Conservation (phyloP, 2,888 invertebrate species). For the Cryptus viduatorius region DNA sequence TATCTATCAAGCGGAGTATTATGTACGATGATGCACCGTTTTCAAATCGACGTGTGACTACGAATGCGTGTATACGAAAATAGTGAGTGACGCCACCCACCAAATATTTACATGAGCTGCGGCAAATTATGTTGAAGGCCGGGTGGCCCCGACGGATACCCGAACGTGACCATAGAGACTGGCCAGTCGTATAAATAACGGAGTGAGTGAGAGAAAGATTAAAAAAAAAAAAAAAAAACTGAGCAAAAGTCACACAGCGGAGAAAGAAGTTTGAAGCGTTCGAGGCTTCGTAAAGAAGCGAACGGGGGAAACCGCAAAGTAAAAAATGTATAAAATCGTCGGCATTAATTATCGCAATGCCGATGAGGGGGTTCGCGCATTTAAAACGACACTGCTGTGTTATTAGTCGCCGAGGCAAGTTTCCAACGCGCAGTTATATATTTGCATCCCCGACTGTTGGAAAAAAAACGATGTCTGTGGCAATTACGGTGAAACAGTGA, state of each 20-base stretch:
- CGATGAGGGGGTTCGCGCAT: no score
- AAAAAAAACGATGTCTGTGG: no score
- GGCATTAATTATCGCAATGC: no score
- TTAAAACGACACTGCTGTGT: no score
- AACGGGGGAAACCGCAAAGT: not conserved
- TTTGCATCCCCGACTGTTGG: no score
- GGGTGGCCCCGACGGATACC: constrained; percentile 31
- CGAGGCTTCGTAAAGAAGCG: constrained; percentile 1
- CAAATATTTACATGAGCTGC: constrained; percentile 73
- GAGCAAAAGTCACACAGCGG: not conserved
- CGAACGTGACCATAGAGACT: constrained; percentile 50
- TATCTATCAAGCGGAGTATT: not conserved
- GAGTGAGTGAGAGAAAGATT: constrained; percentile 18
- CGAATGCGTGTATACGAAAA: constrained; percentile 69
- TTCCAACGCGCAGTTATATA: no score
- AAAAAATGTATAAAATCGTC: constrained; percentile 2
- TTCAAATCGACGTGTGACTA: constrained; percentile 26
- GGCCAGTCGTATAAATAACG: constrained; percentile 48
- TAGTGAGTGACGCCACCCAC: constrained; percentile 75
- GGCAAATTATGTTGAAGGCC: constrained; percentile 68
- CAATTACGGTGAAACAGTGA: no score
- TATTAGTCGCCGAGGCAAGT: no score
- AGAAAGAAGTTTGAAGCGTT: constrained; percentile 2
- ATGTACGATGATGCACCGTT: constrained; percentile 7
- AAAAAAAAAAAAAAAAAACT: constrained; percentile 8